These are phyloP conservation scores for Phalangium opilio DNA, from an alignment of 2,888 invertebrate genomes.

Conservation along the genomic window DNA sequence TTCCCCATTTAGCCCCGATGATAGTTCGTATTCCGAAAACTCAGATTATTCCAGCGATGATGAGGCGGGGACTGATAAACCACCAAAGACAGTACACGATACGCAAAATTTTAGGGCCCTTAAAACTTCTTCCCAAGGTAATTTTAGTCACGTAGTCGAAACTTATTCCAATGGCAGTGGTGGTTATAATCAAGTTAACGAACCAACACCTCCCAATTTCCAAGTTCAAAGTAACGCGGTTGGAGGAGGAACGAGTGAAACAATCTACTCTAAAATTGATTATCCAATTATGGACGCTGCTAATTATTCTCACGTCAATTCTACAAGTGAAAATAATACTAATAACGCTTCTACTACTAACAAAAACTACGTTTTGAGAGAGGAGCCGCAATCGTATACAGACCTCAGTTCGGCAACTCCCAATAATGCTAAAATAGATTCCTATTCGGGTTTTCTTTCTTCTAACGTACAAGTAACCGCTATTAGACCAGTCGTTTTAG, in stretches of 20 bases:
- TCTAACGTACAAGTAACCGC: constrained; percentile 17
- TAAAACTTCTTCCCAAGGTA: constrained; percentile 2
- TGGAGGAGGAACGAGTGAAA: not conserved
- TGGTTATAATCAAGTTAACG: too few relatives aligned
- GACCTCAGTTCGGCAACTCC: constrained; percentile 24
- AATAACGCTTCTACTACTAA: not conserved
- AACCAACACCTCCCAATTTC: constrained; percentile 4
- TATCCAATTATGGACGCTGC: constrained; percentile 4
- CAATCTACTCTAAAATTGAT: constrained; percentile 4
- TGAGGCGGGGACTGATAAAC: constrained; percentile 14
- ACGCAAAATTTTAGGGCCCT: constrained; percentile 12
- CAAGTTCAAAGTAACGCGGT: too few relatives aligned
- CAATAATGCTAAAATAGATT: constrained; percentile 16
- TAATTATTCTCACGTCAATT: constrained; percentile 2
- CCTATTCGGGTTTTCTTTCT: constrained; percentile 12
- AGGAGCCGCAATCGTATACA: constrained; percentile 24
- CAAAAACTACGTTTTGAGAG: not conserved
- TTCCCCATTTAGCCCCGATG: constrained; percentile 26
- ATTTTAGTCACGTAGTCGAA: constrained; percentile 4
- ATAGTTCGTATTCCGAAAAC: constrained; percentile 30
- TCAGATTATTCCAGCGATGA: constrained; percentile 30
- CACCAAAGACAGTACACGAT: not conserved
- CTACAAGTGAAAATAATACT: not conserved
- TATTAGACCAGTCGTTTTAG: constrained; percentile 16
- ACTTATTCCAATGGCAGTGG: constrained; percentile 4